Percentiles rank a stretch among this genome's conserved stretches.
phyloP scores from a whole-genome alignment of 2,797 vertebrate species.

The Gambusia yucatana region DNA sequence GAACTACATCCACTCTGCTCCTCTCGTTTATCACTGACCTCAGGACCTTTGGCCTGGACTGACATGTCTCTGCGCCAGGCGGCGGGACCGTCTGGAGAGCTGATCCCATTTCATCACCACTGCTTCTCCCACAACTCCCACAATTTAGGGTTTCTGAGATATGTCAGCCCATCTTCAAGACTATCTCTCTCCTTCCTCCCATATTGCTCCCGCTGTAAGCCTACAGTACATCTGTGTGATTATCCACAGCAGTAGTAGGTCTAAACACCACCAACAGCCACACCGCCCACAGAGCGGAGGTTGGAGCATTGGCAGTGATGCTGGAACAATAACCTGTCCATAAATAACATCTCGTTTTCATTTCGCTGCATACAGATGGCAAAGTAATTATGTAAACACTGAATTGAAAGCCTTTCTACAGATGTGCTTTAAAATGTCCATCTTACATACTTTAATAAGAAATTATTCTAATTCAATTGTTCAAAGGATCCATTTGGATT shows the following conservation, averaged over 20 bases:
- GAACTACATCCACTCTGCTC: slow-evolving; percentile 22
- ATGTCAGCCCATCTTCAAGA: slow-evolving; percentile 36
- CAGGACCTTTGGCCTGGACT: slow-evolving; percentile 23
- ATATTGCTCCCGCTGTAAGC: slow-evolving; percentile 23
- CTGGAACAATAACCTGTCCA: slow-evolving; percentile 65
- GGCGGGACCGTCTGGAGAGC: slow-evolving; percentile 35
- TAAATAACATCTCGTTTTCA: slow-evolving; percentile 72
- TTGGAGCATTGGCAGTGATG: slow-evolving; percentile 61
- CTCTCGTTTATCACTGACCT: slow-evolving; percentile 17
- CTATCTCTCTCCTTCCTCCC: slow-evolving; percentile 12
- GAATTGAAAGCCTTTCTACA: slow-evolving; percentile 22
- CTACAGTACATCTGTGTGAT: slow-evolving; percentile 41
- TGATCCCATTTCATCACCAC: slow-evolving; percentile 57
- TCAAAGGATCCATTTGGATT: too few species aligned
- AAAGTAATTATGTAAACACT: slow-evolving; percentile 43
- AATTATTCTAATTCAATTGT: not conserved
- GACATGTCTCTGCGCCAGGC: slow-evolving; percentile 49
- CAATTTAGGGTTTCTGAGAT: slow-evolving; percentile 34
- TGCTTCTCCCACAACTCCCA: slow-evolving; percentile 33
- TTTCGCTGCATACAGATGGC: slow-evolving; percentile 49
- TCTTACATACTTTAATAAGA: slow-evolving; percentile 27
- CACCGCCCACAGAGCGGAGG: slow-evolving; percentile 70
- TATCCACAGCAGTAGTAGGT: slow-evolving; percentile 49
- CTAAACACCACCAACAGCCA: slow-evolving; percentile 58
- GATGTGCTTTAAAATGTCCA: slow-evolving; percentile 33